Conservation (phyloP, 2,113 vertebrate genomes). For the Butorides virescens region DNA sequence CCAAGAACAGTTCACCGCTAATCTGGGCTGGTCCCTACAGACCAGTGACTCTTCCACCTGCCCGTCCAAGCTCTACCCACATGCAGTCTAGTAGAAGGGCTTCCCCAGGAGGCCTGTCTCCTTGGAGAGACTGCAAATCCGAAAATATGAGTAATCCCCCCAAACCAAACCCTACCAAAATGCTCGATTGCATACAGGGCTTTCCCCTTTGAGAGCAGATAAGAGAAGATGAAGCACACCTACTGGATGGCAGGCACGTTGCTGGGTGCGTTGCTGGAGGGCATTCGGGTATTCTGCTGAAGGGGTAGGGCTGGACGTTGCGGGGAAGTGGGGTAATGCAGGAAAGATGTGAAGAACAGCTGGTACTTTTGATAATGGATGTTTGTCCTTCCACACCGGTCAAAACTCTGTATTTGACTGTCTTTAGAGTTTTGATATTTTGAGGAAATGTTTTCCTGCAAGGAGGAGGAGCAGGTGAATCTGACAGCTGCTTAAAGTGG, state of each 20-base stretch:
- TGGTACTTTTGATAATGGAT: background rate
- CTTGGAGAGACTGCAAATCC: background rate
- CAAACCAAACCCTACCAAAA: background rate
- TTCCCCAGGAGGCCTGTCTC: background rate
- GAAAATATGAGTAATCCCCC: background rate
- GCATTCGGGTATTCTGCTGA: background rate
- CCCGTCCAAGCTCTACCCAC: background rate
- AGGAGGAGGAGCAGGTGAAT: constrained; percentile 57
- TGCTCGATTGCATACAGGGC: background rate
- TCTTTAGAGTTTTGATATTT: constrained; percentile 1
- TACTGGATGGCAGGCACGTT: background rate
- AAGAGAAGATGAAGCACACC: background rate
- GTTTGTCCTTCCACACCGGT: background rate
- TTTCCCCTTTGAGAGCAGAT: background rate
- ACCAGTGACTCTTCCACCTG: background rate
- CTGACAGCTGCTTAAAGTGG: constrained; percentile 70
- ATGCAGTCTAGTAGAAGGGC: background rate
- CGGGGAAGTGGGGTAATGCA: background rate
- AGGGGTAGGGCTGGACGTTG: background rate
- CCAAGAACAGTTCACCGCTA: background rate
- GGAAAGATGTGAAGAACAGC: background rate
- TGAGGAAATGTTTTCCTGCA: background rate
- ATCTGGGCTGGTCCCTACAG: background rate
- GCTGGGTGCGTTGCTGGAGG: background rate
- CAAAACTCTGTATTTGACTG: background rate